Conservation (phyloP, 2,888 invertebrate genomes). For the Cistogaster globosa region DNA sequence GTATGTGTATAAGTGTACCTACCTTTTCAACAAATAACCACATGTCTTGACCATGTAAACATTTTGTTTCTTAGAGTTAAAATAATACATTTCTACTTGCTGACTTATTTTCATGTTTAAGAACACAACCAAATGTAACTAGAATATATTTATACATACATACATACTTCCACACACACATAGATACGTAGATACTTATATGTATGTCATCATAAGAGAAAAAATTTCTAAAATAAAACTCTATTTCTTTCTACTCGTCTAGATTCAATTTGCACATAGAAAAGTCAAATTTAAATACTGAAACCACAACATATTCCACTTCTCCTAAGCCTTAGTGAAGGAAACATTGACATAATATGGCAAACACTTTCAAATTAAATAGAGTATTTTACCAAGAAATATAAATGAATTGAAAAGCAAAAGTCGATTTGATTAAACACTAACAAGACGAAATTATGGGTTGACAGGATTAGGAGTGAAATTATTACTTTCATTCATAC, state of each 20-base stretch:
- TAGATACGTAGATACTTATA: too few species aligned
- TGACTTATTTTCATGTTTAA: constrained; percentile 1
- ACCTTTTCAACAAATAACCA: constrained; percentile 51
- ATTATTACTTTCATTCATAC: too few species aligned
- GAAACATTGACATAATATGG: constrained; percentile 27
- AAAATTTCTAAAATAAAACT: neutral
- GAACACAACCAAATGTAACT: neutral
- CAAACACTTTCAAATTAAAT: neutral
- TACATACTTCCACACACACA: constrained; percentile 22
- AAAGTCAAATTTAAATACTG: constrained; percentile 62
- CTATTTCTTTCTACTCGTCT: constrained; percentile 69
- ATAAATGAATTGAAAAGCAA: neutral
- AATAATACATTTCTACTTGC: constrained; percentile 4
- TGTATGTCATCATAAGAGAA: too few species aligned
- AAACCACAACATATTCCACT: constrained; percentile 65
- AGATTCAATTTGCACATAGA: constrained; percentile 1
- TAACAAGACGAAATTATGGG: too few species aligned
- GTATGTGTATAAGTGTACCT: neutral
- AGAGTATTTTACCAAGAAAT: neutral
- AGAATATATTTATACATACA: constrained; percentile 57
- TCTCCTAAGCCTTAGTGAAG: constrained; percentile 43
- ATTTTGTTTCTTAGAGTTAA: constrained; percentile 42
- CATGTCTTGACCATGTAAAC: constrained; percentile 68
- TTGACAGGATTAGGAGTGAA: too few species aligned
- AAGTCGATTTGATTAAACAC: neutral